phyloP scores from a whole-genome alignment of 1,140 invertebrate species.

The Pogonus chalceus region DNA sequence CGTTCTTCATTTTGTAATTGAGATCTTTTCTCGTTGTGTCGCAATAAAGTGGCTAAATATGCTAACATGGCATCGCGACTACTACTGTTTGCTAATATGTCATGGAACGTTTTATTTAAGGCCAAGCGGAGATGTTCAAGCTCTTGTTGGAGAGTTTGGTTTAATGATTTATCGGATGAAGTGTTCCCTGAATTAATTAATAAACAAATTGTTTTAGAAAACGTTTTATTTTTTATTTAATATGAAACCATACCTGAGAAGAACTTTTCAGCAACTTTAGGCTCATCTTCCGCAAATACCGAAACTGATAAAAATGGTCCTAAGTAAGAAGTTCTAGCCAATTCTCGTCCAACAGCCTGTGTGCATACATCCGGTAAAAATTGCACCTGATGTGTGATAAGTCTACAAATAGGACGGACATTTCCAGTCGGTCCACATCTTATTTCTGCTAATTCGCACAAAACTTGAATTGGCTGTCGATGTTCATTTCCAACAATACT shows the following conservation, averaged over 20 bases:
- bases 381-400: constrained; percentile 62
- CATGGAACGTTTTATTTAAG: constrained; percentile 47
- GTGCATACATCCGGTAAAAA: constrained; percentile 66
- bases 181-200: constrained; percentile 13
- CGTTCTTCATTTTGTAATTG: constrained; percentile 84
- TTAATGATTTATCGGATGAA: constrained; percentile 45
- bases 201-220: not conserved
- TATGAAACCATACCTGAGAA: constrained; percentile 40
- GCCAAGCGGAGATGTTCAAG: constrained; percentile 48
- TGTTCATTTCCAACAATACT: constrained; percentile 62
- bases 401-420: constrained; percentile 63
- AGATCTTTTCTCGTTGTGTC: constrained; percentile 74
- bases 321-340: constrained; percentile 71
- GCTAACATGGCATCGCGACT: constrained; percentile 63
- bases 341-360: constrained; percentile 65
- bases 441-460: constrained; percentile 64
- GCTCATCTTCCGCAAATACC: constrained; percentile 87
- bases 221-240: not conserved
- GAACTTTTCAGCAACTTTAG: constrained; percentile 60
- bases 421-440: constrained; percentile 44
- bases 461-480: constrained; percentile 50
- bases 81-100: constrained; percentile 67
- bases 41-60: constrained; percentile 66
- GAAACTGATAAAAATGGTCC: constrained; percentile 85
- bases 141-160: constrained; percentile 55